Evolutionary conservation across 2,888 invertebrate species (phyloP).

Genomic region (Physocephala rufipes): DNA sequence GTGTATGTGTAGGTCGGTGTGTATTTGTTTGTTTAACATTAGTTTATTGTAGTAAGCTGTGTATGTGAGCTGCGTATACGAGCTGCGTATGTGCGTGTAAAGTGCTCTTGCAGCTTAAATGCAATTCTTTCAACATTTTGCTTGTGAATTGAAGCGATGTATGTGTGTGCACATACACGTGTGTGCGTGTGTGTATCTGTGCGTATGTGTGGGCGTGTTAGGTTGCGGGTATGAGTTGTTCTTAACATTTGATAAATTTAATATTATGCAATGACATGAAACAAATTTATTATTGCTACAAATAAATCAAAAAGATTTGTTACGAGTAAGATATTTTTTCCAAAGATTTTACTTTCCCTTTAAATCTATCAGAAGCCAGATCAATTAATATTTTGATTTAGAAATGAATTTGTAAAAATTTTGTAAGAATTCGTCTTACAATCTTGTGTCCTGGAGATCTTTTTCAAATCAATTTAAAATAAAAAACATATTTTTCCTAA

Average conservation of each 20-base stretch:
- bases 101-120: not conserved
- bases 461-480: too few relatives aligned
- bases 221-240: not conserved
- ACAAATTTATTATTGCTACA: slow-evolving; percentile 48
- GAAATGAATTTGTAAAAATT: too few relatives aligned
- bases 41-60: not conserved
- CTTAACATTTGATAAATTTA: slow-evolving; percentile 44
- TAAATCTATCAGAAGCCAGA: not conserved
- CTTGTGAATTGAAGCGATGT: too few relatives aligned
- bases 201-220: slow-evolving; percentile 16
- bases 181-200: slow-evolving; percentile 4
- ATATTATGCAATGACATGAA: slow-evolving; percentile 49
- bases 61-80: too few relatives aligned
- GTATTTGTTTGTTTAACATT: not conserved
- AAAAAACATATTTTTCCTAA: too few relatives aligned
- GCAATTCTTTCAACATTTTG: too few relatives aligned
- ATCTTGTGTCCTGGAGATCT: too few relatives aligned
- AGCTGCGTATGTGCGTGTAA: not conserved
- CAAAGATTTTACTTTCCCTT: not conserved
- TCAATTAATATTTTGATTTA: too few relatives aligned
- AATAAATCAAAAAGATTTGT: slow-evolving; percentile 48
- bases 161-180: not conserved
- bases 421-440: too few relatives aligned
- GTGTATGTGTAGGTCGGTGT: not conserved
- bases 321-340: not conserved